Percentiles rank a stretch among this genome's conserved stretches.
phyloP scores from a whole-genome alignment of 2,888 invertebrate genomes.

The Peribatodes rhomboidaria region DNA sequence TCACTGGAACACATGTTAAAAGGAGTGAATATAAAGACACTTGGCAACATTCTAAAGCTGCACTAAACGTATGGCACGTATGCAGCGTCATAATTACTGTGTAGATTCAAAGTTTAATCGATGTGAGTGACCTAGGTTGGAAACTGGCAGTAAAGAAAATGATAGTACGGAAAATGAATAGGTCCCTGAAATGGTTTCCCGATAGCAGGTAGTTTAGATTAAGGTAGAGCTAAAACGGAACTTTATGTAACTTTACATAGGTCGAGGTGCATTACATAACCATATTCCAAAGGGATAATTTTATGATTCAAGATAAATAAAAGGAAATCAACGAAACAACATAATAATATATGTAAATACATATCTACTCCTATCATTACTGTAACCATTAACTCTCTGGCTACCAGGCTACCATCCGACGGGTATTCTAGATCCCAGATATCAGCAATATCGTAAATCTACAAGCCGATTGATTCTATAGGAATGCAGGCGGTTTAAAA shows the following conservation, averaged over 20 bases:
- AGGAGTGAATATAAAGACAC: not conserved
- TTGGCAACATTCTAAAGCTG: not conserved
- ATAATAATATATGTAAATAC: too few species aligned
- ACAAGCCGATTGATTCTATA: constrained; percentile 50
- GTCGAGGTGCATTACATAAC: too few species aligned
- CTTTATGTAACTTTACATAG: too few species aligned
- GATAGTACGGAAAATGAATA: too few species aligned
- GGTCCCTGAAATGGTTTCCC: too few species aligned
- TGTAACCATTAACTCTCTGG: constrained; percentile 27
- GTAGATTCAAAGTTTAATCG: too few species aligned
- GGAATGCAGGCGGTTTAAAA: constrained; percentile 26
- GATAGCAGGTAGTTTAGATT: too few species aligned
- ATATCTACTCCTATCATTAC: constrained; percentile 23
- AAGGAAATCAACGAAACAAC: not conserved
- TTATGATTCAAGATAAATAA: not conserved
- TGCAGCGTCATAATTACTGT: too few species aligned
- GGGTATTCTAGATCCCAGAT: constrained; percentile 37
- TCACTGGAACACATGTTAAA: constrained; percentile 15
- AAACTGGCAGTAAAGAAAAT: too few species aligned
- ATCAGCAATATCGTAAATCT: constrained; percentile 41
- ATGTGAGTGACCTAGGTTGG: too few species aligned
- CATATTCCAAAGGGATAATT: too few species aligned
- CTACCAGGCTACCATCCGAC: constrained; percentile 30
- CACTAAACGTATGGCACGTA: not conserved
- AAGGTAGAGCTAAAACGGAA: too few species aligned